Evolutionary conservation across 1,140 invertebrate genomes (phyloP).

Genomic region (Drosophila sechellia): DNA sequence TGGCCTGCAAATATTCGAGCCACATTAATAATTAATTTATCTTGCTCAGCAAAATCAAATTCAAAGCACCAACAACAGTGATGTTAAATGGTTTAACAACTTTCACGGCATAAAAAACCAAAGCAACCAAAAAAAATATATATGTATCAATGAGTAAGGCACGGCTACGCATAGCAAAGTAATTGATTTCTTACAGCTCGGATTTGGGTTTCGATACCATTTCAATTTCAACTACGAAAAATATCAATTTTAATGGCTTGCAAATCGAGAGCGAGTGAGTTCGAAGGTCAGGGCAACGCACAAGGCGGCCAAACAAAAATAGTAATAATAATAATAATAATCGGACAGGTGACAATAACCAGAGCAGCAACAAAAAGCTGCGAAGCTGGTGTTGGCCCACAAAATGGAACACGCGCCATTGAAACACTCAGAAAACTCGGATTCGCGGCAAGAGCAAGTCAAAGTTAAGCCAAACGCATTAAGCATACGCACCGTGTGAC

Average conservation of each 20-base stretch:
- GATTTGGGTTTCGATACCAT: constrained; percentile 57
- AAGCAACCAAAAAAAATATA: constrained; percentile 8
- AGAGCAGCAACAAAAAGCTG: constrained; percentile 53
- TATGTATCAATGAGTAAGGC: constrained; percentile 18
- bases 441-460: constrained; percentile 29
- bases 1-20: constrained; percentile 34
- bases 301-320: constrained; percentile 59
- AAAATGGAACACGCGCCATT: constrained; percentile 70
- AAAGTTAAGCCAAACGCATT: constrained; percentile 58
- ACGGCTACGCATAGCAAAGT: constrained; percentile 65
- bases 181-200: constrained; percentile 70
- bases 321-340: constrained; percentile 67
- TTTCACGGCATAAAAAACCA: constrained; percentile 51
- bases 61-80: constrained; percentile 19
- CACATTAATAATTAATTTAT: constrained; percentile 66
- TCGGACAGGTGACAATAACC: constrained; percentile 78
- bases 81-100: constrained; percentile 48
- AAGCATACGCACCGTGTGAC: constrained; percentile 69
- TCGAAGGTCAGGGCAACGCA: constrained; percentile 69
- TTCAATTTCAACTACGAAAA: constrained; percentile 53
- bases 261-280: constrained; percentile 64
- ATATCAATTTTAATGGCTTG: constrained; percentile 66
- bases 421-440: constrained; percentile 33
- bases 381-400: constrained; percentile 54
- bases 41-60: constrained; percentile 29